Evolutionary conservation across 2,797 vertebrate species (phyloP).

Genomic region (Melanotaenia boesemani): DNA sequence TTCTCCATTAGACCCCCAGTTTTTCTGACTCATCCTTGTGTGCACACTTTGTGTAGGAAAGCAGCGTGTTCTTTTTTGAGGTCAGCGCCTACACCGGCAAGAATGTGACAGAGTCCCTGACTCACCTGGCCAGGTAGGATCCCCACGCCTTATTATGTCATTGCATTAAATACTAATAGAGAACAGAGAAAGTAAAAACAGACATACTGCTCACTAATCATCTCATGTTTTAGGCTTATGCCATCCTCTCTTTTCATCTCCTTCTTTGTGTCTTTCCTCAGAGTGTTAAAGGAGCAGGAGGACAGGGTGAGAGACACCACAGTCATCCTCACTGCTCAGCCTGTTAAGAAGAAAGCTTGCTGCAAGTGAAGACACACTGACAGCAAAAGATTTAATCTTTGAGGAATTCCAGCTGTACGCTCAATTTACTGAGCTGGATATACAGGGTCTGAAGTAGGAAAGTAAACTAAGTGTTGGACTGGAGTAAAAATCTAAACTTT

Average conservation of each 20-base stretch:
- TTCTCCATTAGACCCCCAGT: background rate
- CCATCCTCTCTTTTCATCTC: background rate
- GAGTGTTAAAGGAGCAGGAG: conserved; percentile 88
- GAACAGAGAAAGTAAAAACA: background rate
- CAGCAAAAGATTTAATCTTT: background rate
- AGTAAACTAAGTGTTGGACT: conserved; percentile 22
- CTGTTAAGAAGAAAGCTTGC: conserved; percentile 87
- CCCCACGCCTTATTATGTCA: background rate
- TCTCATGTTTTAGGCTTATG: background rate
- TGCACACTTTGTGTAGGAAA: conserved; percentile 78
- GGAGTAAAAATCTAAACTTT: background rate
- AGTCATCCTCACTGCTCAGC: conserved; percentile 77
- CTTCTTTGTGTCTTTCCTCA: conserved; percentile 46
- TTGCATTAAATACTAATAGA: background rate
- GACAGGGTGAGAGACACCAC: conserved; percentile 87
- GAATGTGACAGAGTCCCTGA: conserved; percentile 86
- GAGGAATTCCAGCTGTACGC: background rate
- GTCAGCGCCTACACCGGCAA: conserved; percentile 90
- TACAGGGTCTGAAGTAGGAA: background rate
- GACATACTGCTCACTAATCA: background rate
- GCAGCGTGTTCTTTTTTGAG: conserved; percentile 90
- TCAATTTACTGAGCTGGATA: conserved; percentile 5
- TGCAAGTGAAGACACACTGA: conserved; percentile 79
- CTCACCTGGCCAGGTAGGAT: conserved; percentile 89
- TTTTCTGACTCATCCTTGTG: background rate